These are phyloP conservation scores for Bagarius yarrelli DNA, from an alignment of 2,113 vertebrate genomes.

Conservation along the genomic window DNA sequence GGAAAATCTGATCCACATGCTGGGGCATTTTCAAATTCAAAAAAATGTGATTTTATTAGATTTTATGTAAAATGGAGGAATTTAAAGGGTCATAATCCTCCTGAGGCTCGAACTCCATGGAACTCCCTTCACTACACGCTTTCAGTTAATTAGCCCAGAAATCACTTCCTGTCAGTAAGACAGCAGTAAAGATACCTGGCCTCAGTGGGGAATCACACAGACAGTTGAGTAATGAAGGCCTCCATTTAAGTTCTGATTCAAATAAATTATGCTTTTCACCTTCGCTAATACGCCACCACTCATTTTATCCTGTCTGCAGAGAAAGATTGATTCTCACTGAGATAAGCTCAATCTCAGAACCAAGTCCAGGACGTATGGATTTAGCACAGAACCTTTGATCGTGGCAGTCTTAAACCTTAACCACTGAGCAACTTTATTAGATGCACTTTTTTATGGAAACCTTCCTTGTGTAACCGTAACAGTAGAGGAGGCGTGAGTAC, in stretches of 20 bases:
- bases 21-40: neutral
- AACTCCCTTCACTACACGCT: neutral
- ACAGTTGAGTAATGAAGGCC: constrained; percentile 16
- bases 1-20: neutral
- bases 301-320: neutral
- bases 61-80: neutral
- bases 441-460: too few species aligned
- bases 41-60: neutral
- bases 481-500: neutral
- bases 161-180: constrained; percentile 28
- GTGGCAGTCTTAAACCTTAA: too few species aligned
- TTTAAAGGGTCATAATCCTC: constrained; percentile 23
- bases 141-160: constrained; percentile 34
- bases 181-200: neutral
- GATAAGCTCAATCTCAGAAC: neutral
- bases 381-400: neutral
- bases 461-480: too few species aligned
- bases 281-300: neutral
- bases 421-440: too few species aligned
- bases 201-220: neutral
- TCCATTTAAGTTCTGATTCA: constrained; percentile 3
- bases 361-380: neutral
- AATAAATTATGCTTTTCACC: neutral
- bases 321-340: neutral
- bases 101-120: neutral